A percentile compares a stretch with the other conserved stretches of the same genome.
Evolutionary conservation across 1,140 invertebrate genomes (phyloP).

Genomic region (Euura lappo): DNA sequence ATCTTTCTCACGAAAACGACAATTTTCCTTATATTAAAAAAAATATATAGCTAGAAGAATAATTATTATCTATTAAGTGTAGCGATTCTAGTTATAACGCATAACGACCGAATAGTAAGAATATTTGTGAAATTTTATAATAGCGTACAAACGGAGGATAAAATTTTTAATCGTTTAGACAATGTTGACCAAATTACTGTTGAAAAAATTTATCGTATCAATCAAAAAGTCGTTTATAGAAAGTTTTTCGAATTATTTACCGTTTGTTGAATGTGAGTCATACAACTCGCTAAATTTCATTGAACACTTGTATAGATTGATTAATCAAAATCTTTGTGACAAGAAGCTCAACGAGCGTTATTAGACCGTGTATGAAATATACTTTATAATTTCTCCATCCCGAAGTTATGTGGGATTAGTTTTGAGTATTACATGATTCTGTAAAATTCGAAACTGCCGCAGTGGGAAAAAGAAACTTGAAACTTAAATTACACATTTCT

Average conservation of each 20-base stretch:
- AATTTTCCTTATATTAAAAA: neutral
- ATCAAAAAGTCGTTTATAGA: neutral
- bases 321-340: constrained; percentile 10
- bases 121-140: neutral
- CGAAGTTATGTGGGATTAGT: too few relatives aligned
- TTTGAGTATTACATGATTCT: too few relatives aligned
- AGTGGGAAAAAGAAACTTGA: too few relatives aligned
- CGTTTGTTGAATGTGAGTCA: constrained; percentile 16
- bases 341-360: constrained; percentile 6
- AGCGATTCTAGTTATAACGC: constrained; percentile 14
- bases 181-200: constrained; percentile 31
- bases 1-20: neutral
- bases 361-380: neutral
- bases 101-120: neutral
- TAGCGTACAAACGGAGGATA: constrained; percentile 7
- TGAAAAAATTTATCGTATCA: constrained; percentile 23
- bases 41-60: constrained; percentile 1
- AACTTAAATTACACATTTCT: neutral
- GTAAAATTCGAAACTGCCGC: too few relatives aligned
- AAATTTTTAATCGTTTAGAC: constrained; percentile 30
- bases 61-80: neutral
- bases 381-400: too few relatives aligned
- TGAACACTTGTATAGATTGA: constrained; percentile 15
- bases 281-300: constrained; percentile 20
- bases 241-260: constrained; percentile 20